Evolutionary conservation across 2,797 vertebrate species (phyloP).

Genomic region (Chrysocyon brachyurus): DNA sequence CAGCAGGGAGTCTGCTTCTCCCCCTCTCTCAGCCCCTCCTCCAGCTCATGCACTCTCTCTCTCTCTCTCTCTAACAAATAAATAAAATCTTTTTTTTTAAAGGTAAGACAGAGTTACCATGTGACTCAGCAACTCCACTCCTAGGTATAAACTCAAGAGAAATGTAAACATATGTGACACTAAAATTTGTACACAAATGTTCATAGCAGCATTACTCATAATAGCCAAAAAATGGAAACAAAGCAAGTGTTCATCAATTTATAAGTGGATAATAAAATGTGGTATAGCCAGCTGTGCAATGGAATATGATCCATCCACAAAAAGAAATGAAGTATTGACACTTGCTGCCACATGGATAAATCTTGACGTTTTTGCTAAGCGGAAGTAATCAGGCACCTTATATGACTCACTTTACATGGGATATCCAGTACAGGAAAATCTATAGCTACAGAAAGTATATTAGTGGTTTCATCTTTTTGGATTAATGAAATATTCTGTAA

Average conservation of each 20-base stretch:
- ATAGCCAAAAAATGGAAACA: neutral
- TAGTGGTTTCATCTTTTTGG: neutral
- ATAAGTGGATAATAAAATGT: neutral
- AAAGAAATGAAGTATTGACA: neutral
- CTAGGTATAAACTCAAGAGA: slow-evolving; percentile 3
- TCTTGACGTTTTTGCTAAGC: neutral
- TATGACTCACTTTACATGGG: slow-evolving; percentile 10
- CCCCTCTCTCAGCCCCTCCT: neutral
- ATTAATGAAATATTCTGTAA: neutral
- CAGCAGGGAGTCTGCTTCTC: neutral
- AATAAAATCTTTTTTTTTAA: too few relatives aligned
- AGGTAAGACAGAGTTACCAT: neutral
- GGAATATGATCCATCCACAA: neutral
- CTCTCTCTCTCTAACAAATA: too few relatives aligned
- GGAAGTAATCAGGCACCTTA: neutral
- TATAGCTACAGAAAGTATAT: neutral
- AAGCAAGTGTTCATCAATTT: neutral
- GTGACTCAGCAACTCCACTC: neutral
- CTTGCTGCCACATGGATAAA: neutral
- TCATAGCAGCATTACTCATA: slow-evolving; percentile 23
- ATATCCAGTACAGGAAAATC: neutral
- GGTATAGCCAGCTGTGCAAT: neutral
- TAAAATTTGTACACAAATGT: neutral
- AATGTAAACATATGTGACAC: neutral
- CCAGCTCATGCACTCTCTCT: too few relatives aligned